Percentiles rank a stretch among this genome's conserved stretches.
Evolutionary conservation across 2,888 invertebrate genomes (phyloP).

Genomic region (Lottia gigantea): DNA sequence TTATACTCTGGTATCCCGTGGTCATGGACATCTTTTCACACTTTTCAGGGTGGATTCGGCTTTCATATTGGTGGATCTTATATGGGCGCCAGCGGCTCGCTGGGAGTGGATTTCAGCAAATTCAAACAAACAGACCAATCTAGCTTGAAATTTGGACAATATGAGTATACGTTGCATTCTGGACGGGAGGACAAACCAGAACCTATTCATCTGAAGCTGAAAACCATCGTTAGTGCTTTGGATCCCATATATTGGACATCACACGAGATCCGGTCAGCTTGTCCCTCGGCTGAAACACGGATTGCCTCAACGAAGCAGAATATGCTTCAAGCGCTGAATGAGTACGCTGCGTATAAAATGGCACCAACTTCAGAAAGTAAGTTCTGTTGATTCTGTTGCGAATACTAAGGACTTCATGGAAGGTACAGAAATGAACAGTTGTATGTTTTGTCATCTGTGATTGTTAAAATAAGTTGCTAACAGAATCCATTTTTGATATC

Average conservation of each 20-base stretch:
- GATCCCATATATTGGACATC: constrained; percentile 21
- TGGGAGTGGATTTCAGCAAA: constrained; percentile 24
- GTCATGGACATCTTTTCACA: background rate
- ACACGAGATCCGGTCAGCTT: background rate
- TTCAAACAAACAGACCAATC: constrained; percentile 22
- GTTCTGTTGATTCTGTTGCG: background rate
- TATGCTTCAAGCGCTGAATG: constrained; percentile 15
- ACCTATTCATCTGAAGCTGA: constrained; percentile 21
- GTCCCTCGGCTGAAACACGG: background rate
- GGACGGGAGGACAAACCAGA: constrained; percentile 26
- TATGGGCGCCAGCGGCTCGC: constrained; percentile 30
- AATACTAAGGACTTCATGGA: too few species aligned
- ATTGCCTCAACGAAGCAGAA: background rate
- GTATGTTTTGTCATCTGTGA: too few species aligned
- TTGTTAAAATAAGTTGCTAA: background rate
- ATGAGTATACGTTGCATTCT: constrained; percentile 21
- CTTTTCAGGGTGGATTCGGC: constrained; percentile 15
- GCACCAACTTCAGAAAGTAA: constrained; percentile 16
- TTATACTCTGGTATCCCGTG: too few species aligned
- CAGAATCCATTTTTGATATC: too few species aligned
- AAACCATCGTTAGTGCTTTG: constrained; percentile 5
- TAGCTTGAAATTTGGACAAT: constrained; percentile 24
- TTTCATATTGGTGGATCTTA: constrained; percentile 29
- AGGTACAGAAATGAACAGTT: too few species aligned
- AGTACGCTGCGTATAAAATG: constrained; percentile 24